These are phyloP conservation scores for Pholis gunnellus DNA, from an alignment of 2,113 vertebrate species.

Conservation along the genomic window DNA sequence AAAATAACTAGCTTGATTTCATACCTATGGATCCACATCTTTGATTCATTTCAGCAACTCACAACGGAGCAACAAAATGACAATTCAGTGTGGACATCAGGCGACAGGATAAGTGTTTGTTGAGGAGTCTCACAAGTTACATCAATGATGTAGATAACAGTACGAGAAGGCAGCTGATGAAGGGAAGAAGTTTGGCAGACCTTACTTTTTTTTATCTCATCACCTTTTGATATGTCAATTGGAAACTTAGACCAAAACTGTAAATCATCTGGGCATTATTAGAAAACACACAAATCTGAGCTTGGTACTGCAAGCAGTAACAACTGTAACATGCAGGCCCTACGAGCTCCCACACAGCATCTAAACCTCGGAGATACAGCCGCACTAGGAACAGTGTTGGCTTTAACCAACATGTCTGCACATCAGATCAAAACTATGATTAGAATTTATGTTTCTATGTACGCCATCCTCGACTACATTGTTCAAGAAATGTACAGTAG, in stretches of 20 bases:
- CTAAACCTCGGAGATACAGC: background rate
- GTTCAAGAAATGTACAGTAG: background rate
- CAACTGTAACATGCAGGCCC: background rate
- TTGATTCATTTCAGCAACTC: background rate
- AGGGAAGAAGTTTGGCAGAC: background rate
- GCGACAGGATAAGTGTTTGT: background rate
- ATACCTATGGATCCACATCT: background rate
- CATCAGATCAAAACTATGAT: background rate
- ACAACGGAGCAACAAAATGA: background rate
- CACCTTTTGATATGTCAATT: background rate
- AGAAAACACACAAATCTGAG: background rate
- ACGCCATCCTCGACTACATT: background rate
- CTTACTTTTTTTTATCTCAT: background rate
- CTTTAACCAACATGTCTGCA: background rate
- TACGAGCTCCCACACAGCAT: background rate
- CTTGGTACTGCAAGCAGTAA: background rate
- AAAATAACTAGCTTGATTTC: constrained; percentile 2
- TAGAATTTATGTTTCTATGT: background rate
- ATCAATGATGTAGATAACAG: background rate
- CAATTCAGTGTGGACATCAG: background rate
- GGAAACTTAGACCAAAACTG: background rate
- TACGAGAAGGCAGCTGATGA: background rate
- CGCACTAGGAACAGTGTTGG: background rate
- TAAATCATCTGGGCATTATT: background rate
- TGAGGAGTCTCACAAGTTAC: background rate